Evolutionary conservation across 2,113 vertebrate genomes (phyloP).

Genomic region (Chaetorhynchus papuensis): DNA sequence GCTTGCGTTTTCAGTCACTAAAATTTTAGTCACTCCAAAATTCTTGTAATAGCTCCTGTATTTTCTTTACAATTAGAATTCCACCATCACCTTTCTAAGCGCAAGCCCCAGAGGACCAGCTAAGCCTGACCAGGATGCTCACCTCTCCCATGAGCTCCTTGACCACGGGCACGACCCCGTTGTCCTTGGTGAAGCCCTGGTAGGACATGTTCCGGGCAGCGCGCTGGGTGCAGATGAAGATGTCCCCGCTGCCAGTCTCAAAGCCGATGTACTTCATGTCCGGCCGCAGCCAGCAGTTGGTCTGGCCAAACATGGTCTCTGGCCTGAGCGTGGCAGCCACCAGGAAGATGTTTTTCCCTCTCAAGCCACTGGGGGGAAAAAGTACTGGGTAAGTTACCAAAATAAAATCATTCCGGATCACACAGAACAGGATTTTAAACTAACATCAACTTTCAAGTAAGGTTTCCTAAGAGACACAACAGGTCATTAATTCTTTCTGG

Average conservation of each 20-base stretch:
- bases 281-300: slow-evolving; percentile 94
- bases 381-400: not conserved
- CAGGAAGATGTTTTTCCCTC: slow-evolving; percentile 88
- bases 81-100: no score
- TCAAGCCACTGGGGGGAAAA: slow-evolving; percentile 76
- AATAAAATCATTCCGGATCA: not conserved
- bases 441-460: not conserved
- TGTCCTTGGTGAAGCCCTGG: slow-evolving; percentile 90
- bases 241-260: slow-evolving; percentile 79
- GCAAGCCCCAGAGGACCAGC: not conserved
- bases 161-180: slow-evolving; percentile 85
- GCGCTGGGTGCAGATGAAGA: slow-evolving; percentile 87
- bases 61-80: not conserved
- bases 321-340: slow-evolving; percentile 95
- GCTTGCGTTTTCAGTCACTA: not conserved
- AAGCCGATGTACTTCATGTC: slow-evolving; percentile 96
- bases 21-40: not conserved
- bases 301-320: slow-evolving; percentile 98
- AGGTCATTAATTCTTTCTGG: not conserved
- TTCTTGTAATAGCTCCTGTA: fast-evolving
- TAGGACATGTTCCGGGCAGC: slow-evolving; percentile 95
- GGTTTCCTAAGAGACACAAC: not conserved
- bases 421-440: not conserved
- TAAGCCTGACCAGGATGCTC: not conserved
- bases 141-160: slow-evolving; percentile 95